These are phyloP conservation scores for Channallabes apus DNA, from an alignment of 2,797 vertebrate genomes.

Conservation along the genomic window DNA sequence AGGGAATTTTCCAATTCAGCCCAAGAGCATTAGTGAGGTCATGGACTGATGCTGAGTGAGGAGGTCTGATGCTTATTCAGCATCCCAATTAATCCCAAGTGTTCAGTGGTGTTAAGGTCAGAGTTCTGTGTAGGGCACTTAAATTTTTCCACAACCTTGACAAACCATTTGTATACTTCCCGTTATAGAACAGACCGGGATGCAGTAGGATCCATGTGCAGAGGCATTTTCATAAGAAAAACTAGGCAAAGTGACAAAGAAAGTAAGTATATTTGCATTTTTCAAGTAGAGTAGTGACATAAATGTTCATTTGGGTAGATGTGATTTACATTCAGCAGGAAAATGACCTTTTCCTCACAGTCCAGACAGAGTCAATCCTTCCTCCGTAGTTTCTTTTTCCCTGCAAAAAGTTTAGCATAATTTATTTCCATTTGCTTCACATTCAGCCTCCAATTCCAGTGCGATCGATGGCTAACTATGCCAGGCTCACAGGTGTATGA, in stretches of 20 bases:
- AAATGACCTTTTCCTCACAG: conserved; percentile 12
- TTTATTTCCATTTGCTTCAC: neutral
- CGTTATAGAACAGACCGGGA: neutral
- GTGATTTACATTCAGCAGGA: neutral
- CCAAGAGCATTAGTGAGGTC: neutral
- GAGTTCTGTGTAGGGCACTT: too few relatives aligned
- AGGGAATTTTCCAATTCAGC: neutral
- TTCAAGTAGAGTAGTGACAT: neutral
- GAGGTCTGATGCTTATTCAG: neutral
- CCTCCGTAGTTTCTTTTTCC: neutral
- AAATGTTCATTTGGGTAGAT: neutral
- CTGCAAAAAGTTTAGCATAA: neutral
- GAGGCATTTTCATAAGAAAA: neutral
- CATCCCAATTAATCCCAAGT: neutral
- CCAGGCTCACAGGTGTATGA: neutral
- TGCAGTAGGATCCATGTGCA: neutral
- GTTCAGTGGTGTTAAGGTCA: too few relatives aligned
- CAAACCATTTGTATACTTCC: neutral
- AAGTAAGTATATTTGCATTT: neutral
- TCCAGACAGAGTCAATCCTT: neutral
- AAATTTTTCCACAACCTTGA: neutral
- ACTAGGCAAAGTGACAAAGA: neutral
- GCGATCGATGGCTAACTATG: neutral
- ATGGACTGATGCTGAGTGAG: neutral
- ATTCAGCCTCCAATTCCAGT: conserved; percentile 3